Percentiles rank a stretch among this genome's conserved stretches.
phyloP scores from a whole-genome alignment of 2,797 vertebrate genomes.

The Melanotaenia boesemani region DNA sequence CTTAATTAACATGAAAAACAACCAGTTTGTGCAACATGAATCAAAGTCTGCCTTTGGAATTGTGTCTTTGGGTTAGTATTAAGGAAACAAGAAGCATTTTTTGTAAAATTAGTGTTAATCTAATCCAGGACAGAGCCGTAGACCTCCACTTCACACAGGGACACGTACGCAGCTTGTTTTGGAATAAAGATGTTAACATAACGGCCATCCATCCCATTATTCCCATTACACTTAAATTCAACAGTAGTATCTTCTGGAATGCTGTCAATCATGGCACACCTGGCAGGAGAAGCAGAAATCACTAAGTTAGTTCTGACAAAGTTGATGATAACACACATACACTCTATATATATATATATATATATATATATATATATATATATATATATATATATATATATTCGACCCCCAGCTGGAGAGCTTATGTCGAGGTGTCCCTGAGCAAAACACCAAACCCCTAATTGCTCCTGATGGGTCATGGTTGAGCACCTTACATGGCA shows the following conservation, averaged over 20 bases:
- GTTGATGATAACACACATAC: no score
- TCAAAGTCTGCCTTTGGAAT: no score
- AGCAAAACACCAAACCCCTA: no score
- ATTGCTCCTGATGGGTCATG: no score
- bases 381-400: no score
- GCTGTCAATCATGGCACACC: conserved; percentile 19
- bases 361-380: no score
- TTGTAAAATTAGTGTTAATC: not conserved
- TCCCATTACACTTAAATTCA: conserved; percentile 36
- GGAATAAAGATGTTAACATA: conserved; percentile 48
- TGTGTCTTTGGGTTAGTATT: not conserved
- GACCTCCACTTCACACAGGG: conserved; percentile 59
- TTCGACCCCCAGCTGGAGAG: no score
- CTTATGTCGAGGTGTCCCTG: no score
- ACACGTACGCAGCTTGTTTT: not conserved
- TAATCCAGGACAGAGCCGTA: conserved; percentile 35
- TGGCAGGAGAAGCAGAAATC: conserved; percentile 9
- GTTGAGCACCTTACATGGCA: no score
- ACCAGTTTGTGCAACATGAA: no score
- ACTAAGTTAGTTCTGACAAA: not conserved
- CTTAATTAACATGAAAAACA: no score
- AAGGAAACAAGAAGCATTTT: not conserved
- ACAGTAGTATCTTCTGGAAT: not conserved
- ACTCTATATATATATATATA: no score
- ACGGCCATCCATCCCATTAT: conserved; percentile 35